Evolutionary conservation across 2,888 invertebrate species (phyloP).

Genomic region (Abrostola tripartita): DNA sequence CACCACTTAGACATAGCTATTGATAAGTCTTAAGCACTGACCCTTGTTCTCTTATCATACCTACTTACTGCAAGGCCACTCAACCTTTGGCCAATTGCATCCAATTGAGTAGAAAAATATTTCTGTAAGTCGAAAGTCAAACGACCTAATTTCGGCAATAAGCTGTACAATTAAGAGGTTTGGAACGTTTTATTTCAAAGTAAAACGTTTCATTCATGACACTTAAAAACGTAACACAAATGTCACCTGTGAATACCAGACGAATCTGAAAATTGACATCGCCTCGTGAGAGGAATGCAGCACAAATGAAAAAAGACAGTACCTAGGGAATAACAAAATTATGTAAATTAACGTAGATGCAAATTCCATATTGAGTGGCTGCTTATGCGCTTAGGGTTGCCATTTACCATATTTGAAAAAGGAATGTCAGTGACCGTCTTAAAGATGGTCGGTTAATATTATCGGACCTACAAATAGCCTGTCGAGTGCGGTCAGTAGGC

Average conservation of each 20-base stretch:
- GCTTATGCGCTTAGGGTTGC: not conserved
- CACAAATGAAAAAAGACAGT: too few species aligned
- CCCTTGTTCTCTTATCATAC: constrained; percentile 34
- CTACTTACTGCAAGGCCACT: constrained; percentile 45
- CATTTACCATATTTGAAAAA: not conserved
- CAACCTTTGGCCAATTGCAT: constrained; percentile 58
- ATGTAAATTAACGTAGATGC: not conserved
- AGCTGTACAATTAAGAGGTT: constrained; percentile 33
- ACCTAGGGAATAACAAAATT: too few species aligned
- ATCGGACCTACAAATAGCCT: constrained; percentile 21
- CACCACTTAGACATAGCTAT: constrained; percentile 61
- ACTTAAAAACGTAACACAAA: too few species aligned
- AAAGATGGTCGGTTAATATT: not conserved
- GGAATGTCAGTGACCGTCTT: not conserved
- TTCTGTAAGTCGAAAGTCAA: constrained; percentile 51
- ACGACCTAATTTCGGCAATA: constrained; percentile 44
- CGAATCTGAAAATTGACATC: too few species aligned
- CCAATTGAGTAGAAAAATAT: constrained; percentile 58
- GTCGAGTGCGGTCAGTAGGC: constrained; percentile 46
- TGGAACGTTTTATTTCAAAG: constrained; percentile 20
- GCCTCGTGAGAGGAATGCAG: too few species aligned
- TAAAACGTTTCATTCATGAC: not conserved
- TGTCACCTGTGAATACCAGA: too few species aligned
- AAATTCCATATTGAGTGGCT: not conserved
- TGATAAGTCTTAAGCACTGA: constrained; percentile 59